Percentiles rank a stretch among this genome's conserved stretches.
phyloP scores from a whole-genome alignment of 2,888 invertebrate genomes.

The Perithous albicinctus region DNA sequence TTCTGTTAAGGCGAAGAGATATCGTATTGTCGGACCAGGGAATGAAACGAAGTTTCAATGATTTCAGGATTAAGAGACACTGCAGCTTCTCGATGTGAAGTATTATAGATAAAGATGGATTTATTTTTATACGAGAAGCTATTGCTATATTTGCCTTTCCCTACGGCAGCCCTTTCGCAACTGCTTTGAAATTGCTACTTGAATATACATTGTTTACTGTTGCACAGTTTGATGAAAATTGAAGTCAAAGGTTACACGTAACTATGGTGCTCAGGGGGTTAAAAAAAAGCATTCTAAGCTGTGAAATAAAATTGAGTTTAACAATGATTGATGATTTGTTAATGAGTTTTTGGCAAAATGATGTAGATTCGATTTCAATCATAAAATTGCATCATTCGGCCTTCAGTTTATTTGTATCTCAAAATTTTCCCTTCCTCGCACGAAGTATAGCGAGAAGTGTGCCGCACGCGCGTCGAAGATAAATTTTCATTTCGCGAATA shows the following conservation, averaged over 20 bases:
- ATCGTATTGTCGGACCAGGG: background rate
- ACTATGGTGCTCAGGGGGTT: no score
- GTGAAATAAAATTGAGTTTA: no score
- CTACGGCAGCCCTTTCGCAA: no score
- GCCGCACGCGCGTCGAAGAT: constrained; percentile 16
- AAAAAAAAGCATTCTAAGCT: no score
- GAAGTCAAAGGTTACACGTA: background rate
- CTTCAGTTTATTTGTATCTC: background rate
- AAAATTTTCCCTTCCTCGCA: background rate
- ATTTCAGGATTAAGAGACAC: no score
- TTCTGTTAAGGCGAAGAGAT: background rate
- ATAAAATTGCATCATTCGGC: background rate
- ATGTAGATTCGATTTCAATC: background rate
- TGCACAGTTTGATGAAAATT: background rate
- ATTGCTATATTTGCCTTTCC: no score
- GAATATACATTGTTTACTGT: background rate
- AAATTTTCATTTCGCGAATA: constrained; percentile 37
- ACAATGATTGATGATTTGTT: no score
- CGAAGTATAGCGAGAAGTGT: background rate
- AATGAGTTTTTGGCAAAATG: no score
- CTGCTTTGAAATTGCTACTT: no score
- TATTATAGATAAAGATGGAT: no score
- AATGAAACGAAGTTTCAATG: background rate
- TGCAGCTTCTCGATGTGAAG: no score
- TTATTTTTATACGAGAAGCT: no score